Conservation (phyloP, 2,113 vertebrate genomes). For the Phainopepla nitens region DNA sequence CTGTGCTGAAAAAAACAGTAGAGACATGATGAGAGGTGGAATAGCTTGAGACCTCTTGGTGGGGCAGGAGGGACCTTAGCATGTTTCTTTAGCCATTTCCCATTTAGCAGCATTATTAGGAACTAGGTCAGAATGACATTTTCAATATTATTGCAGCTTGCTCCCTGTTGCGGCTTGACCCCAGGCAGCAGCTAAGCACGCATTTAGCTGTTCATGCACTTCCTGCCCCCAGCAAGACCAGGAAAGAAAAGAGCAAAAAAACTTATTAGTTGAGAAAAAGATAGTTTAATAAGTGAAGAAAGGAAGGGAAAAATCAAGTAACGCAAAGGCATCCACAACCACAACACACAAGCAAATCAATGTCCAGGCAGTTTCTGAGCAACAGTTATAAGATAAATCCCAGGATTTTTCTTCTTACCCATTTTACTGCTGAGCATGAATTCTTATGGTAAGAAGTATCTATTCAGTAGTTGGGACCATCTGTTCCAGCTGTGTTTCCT, state of each 20-base stretch:
- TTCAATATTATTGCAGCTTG: background rate
- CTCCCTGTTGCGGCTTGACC: background rate
- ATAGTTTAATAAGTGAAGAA: background rate
- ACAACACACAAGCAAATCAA: background rate
- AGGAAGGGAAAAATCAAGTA: background rate
- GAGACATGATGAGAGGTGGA: background rate
- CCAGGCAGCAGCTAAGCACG: background rate
- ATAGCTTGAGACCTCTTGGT: background rate
- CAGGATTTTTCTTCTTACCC: background rate
- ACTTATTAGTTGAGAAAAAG: background rate
- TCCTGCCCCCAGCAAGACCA: background rate
- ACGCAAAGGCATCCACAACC: background rate
- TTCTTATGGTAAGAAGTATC: background rate
- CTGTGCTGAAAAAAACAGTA: background rate
- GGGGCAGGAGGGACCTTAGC: background rate
- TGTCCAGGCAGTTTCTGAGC: background rate
- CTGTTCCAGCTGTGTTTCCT: background rate
- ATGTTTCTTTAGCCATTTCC: background rate
- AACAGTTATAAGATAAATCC: background rate
- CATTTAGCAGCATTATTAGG: background rate
- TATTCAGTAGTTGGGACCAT: background rate
- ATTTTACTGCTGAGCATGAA: background rate
- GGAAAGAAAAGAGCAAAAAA: background rate
- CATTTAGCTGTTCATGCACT: background rate
- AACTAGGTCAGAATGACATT: background rate